Evolutionary conservation across 2,888 invertebrate genomes (phyloP), one percentile per base, ranked within the genome.

Genomic region (Eupeodes luniger): DNA sequence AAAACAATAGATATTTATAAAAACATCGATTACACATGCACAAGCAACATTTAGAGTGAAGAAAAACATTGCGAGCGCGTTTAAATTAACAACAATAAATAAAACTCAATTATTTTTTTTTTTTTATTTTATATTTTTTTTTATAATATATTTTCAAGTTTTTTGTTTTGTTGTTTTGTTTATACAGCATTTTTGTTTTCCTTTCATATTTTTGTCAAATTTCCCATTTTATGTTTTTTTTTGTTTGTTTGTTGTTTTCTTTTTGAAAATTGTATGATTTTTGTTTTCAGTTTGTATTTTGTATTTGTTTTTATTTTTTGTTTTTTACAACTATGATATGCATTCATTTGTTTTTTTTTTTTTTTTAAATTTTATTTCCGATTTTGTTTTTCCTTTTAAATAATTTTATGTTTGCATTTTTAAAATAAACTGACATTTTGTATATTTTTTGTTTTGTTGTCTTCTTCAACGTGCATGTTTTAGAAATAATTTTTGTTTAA

Each of bases 261-360:
- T 90, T 87, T 90, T 90, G 89, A 90, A 90, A 90, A 90, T 90
- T 90, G 90, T 81, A 84, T 89, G 89, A 82, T 69, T 88, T 69
- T 59, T 57, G 27, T 36, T 76, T 85, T 84, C 79, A 89, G 81
- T 90, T 79, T 79, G 74, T 90, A 89, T 76, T 70, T 86, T 81
- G 77, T 83, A 64, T 80, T 72, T 86, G 87, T 74, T 67, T 81
- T 19, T 19, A 19, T 19, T 61, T 70, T 40, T 62, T 34, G 55
- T 34, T 77, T 90, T 91, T 96, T 96, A 96, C 96, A 96, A 96
- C 96, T 96, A 96, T 96, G 96, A 96, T 96, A 96, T 96, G 96
- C 96, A 96, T 96, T 96, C 91, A 90, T 90, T 90, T 90, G 90
- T 91, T 90, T 69, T 80, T 90, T 81, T 81, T 89, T 88, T 85